phyloP scores from a whole-genome alignment of 2,113 vertebrate genomes.

The Scolopax mira region DNA sequence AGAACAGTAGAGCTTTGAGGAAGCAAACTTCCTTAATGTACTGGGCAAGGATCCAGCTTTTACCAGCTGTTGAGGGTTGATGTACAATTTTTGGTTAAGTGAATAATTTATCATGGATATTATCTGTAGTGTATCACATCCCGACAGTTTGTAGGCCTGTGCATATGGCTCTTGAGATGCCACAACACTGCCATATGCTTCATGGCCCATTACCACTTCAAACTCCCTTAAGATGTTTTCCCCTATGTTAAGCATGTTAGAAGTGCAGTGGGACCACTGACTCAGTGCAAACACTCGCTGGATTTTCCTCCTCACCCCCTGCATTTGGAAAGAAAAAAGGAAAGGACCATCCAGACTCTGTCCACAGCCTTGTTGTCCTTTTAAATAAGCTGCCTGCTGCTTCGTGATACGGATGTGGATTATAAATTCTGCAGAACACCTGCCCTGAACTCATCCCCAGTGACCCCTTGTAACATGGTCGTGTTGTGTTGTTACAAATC shows the following conservation, averaged over 20 bases:
- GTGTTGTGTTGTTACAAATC: not conserved
- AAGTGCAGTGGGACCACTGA: not conserved
- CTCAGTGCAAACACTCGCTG: not conserved
- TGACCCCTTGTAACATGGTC: not conserved
- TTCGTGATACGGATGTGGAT: not conserved
- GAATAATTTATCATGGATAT: slow-evolving; percentile 76
- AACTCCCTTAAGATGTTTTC: slow-evolving; percentile 58
- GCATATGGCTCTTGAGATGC: slow-evolving; percentile 72
- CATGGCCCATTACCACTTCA: slow-evolving; percentile 70
- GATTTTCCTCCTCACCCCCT: not conserved
- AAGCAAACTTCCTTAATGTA: slow-evolving; percentile 75
- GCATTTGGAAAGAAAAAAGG: not conserved
- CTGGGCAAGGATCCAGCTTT: slow-evolving; percentile 71
- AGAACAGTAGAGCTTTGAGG: slow-evolving; percentile 75
- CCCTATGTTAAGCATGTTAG: slow-evolving; percentile 27
- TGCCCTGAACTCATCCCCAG: slow-evolving; percentile 10
- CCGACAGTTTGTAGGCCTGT: slow-evolving; percentile 65
- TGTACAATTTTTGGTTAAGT: slow-evolving; percentile 77
- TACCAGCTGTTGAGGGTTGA: slow-evolving; percentile 73
- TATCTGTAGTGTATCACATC: slow-evolving; percentile 71
- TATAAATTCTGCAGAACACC: slow-evolving; percentile 3
- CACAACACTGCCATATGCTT: slow-evolving; percentile 72
- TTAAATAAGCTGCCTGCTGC: not conserved
- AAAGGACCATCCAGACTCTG: not conserved
- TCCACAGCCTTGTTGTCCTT: not conserved